Base-by-base conservation (phyloP, 92 coral and sea anemone species). In the Phenganax subtilis region DNA sequence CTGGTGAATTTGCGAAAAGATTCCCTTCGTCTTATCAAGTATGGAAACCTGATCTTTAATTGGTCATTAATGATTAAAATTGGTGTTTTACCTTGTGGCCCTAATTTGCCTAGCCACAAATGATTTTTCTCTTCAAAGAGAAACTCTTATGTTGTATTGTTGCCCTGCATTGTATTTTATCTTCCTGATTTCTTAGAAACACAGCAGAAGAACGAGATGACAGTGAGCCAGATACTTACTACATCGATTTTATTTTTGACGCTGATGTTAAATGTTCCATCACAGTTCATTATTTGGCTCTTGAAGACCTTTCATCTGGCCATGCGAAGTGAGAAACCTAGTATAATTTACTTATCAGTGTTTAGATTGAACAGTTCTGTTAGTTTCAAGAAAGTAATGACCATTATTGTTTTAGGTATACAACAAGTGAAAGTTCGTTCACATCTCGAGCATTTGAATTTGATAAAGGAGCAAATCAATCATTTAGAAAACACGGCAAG, bases 181-280 rank as follows among this genome's bases (percentile, higher is more conserved):
- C 51, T 0, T 55, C 56, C 16, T 51, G 78, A 31, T 16, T 71
- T 81, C 56, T 12, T 59, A 89, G 90, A 44, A 84, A 88, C 61
- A 80, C 77, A 11, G 88, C 77, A 17, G 71, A 88, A 57, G 82
- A 84, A 57, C 87, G 82, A 27, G 88, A 86, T 16, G 85, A 86
- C 54, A 9, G 47, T 16, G 64, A 76, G 2, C 10, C 71, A 8
- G 82, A 61, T 57, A 86, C 89, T 29, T 94, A 88, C 88, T 89
- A 88, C 55, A 81, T 94, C 30, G 97, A 94, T 74, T 94, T 94
- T 80, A 75, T 83, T 5, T 92, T 94, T 92, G 98, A 94, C 87
- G 96, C 98, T 0, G 98, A 94, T 86, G 96, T 89, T 31, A 90
- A 92, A 72, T 94, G 98, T 82, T 80, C 91, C 15, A 82, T 94